A percentile compares a stretch with the other conserved stretches of the same genome.
Evolutionary conservation across 2,113 vertebrate genomes (phyloP).

Genomic region (Eulemur macaco): DNA sequence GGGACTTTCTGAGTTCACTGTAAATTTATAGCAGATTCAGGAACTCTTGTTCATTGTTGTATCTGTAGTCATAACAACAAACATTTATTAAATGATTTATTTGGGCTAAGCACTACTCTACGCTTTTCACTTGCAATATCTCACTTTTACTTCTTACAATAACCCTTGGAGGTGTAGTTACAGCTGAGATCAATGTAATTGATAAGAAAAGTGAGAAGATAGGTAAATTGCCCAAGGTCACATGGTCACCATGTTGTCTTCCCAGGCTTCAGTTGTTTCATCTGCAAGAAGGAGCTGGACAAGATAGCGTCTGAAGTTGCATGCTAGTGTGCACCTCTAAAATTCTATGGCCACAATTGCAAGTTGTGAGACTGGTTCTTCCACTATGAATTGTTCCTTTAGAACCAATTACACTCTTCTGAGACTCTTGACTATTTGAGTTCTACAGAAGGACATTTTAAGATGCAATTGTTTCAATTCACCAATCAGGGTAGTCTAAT

Average conservation of each 20-base stretch:
- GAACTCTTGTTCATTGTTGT: background rate
- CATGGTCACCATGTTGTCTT: background rate
- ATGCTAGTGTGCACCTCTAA: background rate
- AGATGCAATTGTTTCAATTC: background rate
- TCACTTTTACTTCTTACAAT: background rate
- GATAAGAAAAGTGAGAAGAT: constrained; percentile 2
- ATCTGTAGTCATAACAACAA: background rate
- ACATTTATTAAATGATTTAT: background rate
- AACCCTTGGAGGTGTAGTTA: background rate
- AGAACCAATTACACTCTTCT: background rate
- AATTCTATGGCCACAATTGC: background rate
- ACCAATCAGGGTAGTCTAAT: background rate
- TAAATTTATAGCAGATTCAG: constrained; percentile 21
- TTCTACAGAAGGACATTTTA: background rate
- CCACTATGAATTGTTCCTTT: background rate
- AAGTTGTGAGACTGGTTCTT: constrained; percentile 22
- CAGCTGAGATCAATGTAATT: background rate
- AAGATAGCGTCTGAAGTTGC: background rate
- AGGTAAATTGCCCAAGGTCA: background rate
- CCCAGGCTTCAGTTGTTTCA: background rate
- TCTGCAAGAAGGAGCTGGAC: background rate
- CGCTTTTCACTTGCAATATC: background rate
- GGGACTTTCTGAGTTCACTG: background rate
- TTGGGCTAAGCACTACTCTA: background rate
- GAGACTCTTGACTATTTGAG: background rate